Base-by-base conservation (phyloP, 2,113 vertebrate species). In the Gadus macrocephalus region DNA sequence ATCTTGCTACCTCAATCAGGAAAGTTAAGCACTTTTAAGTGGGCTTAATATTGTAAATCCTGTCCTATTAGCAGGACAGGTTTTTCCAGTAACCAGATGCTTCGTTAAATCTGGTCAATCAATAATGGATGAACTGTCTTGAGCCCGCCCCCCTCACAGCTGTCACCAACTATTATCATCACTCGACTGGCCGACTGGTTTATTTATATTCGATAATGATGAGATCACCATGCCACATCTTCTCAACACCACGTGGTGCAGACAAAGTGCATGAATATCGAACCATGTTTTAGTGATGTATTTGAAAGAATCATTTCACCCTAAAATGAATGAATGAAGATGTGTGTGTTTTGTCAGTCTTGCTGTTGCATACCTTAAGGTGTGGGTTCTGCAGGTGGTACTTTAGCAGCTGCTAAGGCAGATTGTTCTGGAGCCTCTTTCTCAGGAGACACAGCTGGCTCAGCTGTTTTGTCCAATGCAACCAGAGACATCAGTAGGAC, bases 331-430 rank as follows among this genome's bases (percentile, higher is more conserved):
- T 49, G 42, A 49, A 49, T 49, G 42, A 49, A 49, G 9, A 49
- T 49, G 42, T 9, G 12, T 49, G 42, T 49, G 42, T 49, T 9
- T 9, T 42, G 38, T 49, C 42, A 49, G 42, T 14, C 8, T 31
- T 59, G 56, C 9, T 61, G 38, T 31, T 62, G 20, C 63, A 38
- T 86, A 89, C 86, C 82, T 77, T 67, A 38, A 49, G 81, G 38
- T 70, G 74, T 69, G 11, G 67, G 19, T 38, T 77, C 77, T 38
- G 74, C 59, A 66, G 76, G 28, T 6, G 68, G 8, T 2, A 60
- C 69, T 28, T 77, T 77, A 74, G 42, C 66, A 8, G 63, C 68
- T 49, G 16, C 59, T 49, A 64, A 16, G 66, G 49, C 62, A 22
- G 53, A 16, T n/a, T 55, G 53, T 59, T 0, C 66, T 1, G n/a